Evolutionary conservation across 2,888 invertebrate genomes (phyloP), one percentile per base, ranked within the genome.

Genomic region (Leptura quadrifasciata): DNA sequence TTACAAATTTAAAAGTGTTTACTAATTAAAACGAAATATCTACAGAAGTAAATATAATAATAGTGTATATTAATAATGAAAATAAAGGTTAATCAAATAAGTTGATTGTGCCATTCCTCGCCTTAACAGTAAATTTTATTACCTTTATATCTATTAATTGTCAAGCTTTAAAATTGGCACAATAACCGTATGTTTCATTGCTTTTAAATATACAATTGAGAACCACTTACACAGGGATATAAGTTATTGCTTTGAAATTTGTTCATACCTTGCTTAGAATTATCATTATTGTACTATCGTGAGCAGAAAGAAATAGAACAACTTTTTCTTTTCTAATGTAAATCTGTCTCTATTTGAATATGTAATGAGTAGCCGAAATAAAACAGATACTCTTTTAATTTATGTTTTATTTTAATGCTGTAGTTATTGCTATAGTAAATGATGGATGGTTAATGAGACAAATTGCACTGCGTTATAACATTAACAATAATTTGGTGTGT

Each of bases 101-200:
- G n/a, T 47, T n/a, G 12, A 47, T n/a, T 47, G 47, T 47, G 39
- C 8, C 2, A 5, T 47, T n/a, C 5, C 47, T 4, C 5, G n/a
- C 15, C 17, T 47, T 47, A 47, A 47, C 47, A 47, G 47, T 47
- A 47, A n/a, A 47, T 47, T 47, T 47, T 47, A 47, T 47, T 47
- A 47, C 47, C 47, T 47, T 47, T 47, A 47, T 47, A n/a, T n/a
- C n/a, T 47, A n/a, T 47, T 47, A 47, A 47, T 47, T 47, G 47
- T 12, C 47, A 47, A n/a, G 47, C 15, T 2, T n/a, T 47, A 15
- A 15, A 47, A n/a, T n/a, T n/a, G n/a, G 47, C 47, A 47, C 47
- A 47, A 47, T 47, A 47, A 47, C 47, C 47, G 12, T 47, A 47
- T n/a, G 47, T n/a, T n/a, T 47, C 10, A 5, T n/a, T 47, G n/a